Base-by-base conservation (phyloP, 1,140 invertebrate species). In the Telenomus remus region DNA sequence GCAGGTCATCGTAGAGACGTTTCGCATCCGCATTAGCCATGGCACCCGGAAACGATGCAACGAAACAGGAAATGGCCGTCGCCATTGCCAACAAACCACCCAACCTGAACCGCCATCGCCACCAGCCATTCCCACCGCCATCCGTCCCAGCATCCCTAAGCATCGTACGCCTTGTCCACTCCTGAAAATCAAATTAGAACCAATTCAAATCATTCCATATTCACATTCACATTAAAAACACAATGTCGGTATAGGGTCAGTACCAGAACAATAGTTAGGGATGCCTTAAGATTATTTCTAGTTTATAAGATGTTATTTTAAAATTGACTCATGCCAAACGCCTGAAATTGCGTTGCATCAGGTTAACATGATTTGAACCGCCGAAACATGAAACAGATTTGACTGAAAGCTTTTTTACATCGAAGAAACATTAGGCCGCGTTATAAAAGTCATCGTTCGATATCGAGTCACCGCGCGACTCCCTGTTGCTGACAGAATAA, bases 1-100 rank as follows among this genome's bases (percentile, higher is more conserved):
- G 91, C 72, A 97, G 91, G 89, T 97, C 96, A 91, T 98, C 96
- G 90, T 97, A 97, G 79, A 97, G 92, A 86, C 95, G 91, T 90
- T 97, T 97, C 77, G 96, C 95, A 88, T 97, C 95, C 81, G 94
- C 94, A 90, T 97, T 97, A 84, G 93, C 94, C 85, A 82, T 78
- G 70, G 81, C 84, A 76, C 83, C 82, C 81, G 82, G 87, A 76
- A 86, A 84, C 77, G 81, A 79, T 69, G 83, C 80, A 82, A 86
- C 80, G 76, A 87, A 81, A 82, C 86, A 91, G 91, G 90, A 92
- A 81, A 88, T 85, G 81, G 89, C 90, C 88, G 91, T 89, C 87
- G 92, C 91, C 89, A 92, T 84, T 81, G 83, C 85, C 83, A 87
- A 78, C 82, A 88, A 84, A 84, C 84, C 82, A 76, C 83, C 85